Evolutionary conservation across 2,888 invertebrate genomes (phyloP), one percentile per base, ranked within the genome.

Genomic region (Patella caerulea): DNA sequence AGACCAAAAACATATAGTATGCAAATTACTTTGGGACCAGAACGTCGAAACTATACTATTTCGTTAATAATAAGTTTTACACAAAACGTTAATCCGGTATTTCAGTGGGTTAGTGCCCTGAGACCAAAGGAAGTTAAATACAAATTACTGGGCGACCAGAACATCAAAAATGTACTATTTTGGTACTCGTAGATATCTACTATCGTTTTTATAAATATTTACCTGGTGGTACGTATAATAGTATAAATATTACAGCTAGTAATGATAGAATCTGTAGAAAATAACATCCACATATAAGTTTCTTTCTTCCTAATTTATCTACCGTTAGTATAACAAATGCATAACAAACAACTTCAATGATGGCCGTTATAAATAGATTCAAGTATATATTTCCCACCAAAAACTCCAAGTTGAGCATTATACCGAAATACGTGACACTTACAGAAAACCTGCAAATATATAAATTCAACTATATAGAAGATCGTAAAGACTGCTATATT

Each of bases 341-440:
- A 65, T 65, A 65, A 65, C 65, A 65, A 17, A 65, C 24, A 4
- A 65, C 24, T 65, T 65, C 65, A 24, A 65, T 19, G 24, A 65
- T 24, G 19, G 65, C 19, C 24, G 65, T 24, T 24, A 65, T 14
- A 14, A 11, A 65, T 3, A 65, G 65, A 65, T 65, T 65, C 19
- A 65, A 14, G 24, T 65, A 65, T 11, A 65, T 65, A 65, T 65
- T 65, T 24, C 65, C 65, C 19, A 65, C 24, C 65, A 65, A 65
- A 24, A 65, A 65, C 14, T 65, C 65, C 24, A 65, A 65, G 65
- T 65, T 65, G 14, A 65, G 14, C 19, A 65, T 65, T 65, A 65
- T 65, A 24, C 65, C 65, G 65, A 65, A 65, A 14, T 65, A 65
- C 19, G 65, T 65, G 24, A 65, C 24, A 24, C 65, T 65, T 14